Evolutionary conservation across 1,140 invertebrate genomes (phyloP).

Genomic region (Drosophila gunungcola): DNA sequence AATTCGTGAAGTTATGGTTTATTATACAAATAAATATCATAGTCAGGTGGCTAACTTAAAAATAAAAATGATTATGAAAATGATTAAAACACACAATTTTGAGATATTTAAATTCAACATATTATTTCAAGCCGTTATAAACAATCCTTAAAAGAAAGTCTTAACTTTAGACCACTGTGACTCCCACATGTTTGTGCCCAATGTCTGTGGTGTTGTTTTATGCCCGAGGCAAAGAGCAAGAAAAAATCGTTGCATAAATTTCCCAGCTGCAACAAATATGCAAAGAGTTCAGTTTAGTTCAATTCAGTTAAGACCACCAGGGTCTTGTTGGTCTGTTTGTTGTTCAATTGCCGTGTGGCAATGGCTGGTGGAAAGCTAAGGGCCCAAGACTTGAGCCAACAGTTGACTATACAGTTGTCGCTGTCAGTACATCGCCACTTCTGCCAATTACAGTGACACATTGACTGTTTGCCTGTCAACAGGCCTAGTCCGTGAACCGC

Average conservation of each 20-base stretch:
- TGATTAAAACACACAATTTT: too few species aligned
- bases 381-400: slow-evolving; percentile 18
- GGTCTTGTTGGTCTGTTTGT: slow-evolving; percentile 41
- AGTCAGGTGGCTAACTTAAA: too few species aligned
- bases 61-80: too few species aligned
- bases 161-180: not conserved
- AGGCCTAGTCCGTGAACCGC: slow-evolving; percentile 31
- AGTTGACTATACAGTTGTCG: slow-evolving; percentile 13
- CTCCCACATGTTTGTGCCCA: slow-evolving; percentile 7
- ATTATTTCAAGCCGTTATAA: too few species aligned
- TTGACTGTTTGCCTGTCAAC: slow-evolving; percentile 64
- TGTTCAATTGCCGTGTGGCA: slow-evolving; percentile 53
- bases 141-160: too few species aligned
- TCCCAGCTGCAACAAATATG: slow-evolving; percentile 74
- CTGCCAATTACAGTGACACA: slow-evolving; percentile 70
- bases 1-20: too few species aligned
- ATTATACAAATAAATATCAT: too few species aligned
- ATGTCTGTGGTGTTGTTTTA: slow-evolving; percentile 62
- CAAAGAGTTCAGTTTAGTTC: slow-evolving; percentile 60
- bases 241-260: slow-evolving; percentile 78
- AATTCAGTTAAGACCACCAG: slow-evolving; percentile 31
- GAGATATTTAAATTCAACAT: too few species aligned
- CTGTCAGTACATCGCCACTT: slow-evolving; percentile 9
- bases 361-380: not conserved
- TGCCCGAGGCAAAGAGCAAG: slow-evolving; percentile 28